phyloP scores from a whole-genome alignment of 2,797 vertebrate genomes.

The Pteropus rufus region DNA sequence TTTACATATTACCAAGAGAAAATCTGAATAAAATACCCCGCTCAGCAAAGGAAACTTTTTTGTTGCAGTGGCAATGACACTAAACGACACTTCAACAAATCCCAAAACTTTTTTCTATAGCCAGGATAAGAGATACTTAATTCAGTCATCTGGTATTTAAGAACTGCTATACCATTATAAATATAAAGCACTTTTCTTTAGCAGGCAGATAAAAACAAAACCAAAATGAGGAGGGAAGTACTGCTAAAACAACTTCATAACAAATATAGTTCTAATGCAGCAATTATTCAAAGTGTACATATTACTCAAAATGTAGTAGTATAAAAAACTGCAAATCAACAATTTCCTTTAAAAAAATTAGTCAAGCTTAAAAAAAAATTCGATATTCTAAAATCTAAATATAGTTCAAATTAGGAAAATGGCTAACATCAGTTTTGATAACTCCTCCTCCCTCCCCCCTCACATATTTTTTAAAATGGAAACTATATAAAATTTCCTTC shows the following conservation, averaged over 20 bases:
- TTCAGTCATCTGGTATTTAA: conserved; percentile 67
- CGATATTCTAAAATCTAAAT: not conserved
- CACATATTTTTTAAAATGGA: not conserved
- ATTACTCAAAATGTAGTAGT: not conserved
- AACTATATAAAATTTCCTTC: not conserved
- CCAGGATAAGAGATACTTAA: conserved; percentile 67
- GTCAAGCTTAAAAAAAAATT: not conserved
- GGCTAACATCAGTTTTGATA: not conserved
- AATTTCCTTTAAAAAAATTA: not conserved
- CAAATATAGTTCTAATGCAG: not conserved
- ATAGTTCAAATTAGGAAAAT: conserved; percentile 32
- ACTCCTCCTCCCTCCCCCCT: not conserved
- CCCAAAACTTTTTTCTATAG: conserved; percentile 64
- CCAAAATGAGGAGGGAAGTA: not conserved
- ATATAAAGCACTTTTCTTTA: conserved; percentile 69
- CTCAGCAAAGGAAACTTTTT: conserved; percentile 20
- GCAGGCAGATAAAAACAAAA: conserved; percentile 46
- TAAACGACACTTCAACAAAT: conserved; percentile 40
- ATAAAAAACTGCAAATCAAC: not conserved
- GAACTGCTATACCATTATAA: conserved; percentile 66
- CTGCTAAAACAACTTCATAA: conserved; percentile 22
- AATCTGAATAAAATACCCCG: conserved; percentile 16
- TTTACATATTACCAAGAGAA: not conserved
- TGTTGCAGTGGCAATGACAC: not conserved
- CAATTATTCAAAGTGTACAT: not conserved